phyloP scores from a whole-genome alignment of 1,140 invertebrate genomes.

The Saxidomus purpurata region DNA sequence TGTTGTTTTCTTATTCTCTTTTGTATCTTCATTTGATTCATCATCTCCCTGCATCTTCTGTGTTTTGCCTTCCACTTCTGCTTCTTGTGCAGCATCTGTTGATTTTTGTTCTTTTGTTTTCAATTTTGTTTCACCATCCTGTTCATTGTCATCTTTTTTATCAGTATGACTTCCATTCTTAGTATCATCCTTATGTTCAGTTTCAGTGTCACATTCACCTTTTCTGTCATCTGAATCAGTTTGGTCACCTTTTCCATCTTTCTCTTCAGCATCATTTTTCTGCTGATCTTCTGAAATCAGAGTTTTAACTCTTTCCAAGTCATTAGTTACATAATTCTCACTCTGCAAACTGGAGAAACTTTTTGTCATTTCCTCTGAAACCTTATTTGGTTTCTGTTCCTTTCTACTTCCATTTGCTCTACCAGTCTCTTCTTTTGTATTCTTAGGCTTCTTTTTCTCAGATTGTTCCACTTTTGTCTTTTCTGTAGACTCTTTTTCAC shows the following conservation, averaged over 20 bases:
- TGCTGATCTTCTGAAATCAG: conserved; percentile 57
- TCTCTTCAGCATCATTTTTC: conserved; percentile 27
- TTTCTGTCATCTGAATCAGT: background rate
- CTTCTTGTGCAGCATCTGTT: conserved; percentile 51
- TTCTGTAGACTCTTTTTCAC: background rate
- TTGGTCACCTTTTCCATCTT: background rate
- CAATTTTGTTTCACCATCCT: conserved; percentile 21
- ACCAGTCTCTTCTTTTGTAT: background rate
- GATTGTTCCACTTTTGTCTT: conserved; percentile 1
- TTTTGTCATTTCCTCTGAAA: background rate
- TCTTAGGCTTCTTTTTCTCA: background rate
- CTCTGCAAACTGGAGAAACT: conserved; percentile 29
- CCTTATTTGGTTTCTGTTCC: conserved; percentile 27
- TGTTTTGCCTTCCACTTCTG: conserved; percentile 11
- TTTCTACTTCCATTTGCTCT: conserved; percentile 10
- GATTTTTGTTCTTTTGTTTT: conserved; percentile 13
- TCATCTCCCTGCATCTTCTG: background rate
- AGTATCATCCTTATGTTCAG: conserved; percentile 7
- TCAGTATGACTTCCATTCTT: background rate
- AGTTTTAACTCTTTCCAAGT: conserved; percentile 62
- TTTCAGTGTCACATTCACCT: conserved; percentile 22
- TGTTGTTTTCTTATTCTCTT: background rate
- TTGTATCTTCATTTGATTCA: background rate
- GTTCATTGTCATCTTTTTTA: conserved; percentile 28
- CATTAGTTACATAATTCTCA: conserved; percentile 26